phyloP scores from a whole-genome alignment of 2,797 vertebrate genomes.

The Pelochelys cantorii region DNA sequence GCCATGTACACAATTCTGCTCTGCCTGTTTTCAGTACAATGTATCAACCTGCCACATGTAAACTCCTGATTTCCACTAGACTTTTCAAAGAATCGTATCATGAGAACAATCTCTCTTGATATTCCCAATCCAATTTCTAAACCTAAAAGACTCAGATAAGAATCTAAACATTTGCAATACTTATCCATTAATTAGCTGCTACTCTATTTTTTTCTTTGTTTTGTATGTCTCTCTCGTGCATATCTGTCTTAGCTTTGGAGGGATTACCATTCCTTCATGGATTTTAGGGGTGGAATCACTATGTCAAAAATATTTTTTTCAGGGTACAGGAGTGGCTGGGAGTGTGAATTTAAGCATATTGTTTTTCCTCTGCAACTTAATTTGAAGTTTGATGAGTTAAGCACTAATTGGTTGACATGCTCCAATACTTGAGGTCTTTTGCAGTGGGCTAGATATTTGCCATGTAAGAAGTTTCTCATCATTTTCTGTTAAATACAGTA shows the following conservation, averaged over 20 bases:
- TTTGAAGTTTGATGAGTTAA: background rate
- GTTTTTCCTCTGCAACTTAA: background rate
- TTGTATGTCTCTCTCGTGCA: slow-evolving; percentile 2
- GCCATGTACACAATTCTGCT: background rate
- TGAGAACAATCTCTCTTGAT: slow-evolving; percentile 59
- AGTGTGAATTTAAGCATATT: background rate
- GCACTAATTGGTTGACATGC: background rate
- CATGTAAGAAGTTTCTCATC: background rate
- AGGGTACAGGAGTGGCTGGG: accelerated
- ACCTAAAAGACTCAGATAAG: slow-evolving; percentile 65
- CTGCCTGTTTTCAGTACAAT: background rate
- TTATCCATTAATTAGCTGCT: slow-evolving; percentile 56
- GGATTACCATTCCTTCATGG: background rate
- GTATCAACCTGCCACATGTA: background rate
- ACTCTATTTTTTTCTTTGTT: slow-evolving; percentile 41
- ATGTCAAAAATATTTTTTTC: background rate
- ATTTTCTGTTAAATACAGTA: background rate
- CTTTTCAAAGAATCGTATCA: slow-evolving; percentile 49
- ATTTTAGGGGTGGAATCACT: background rate
- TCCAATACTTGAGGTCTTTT: background rate
- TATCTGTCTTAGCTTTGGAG: slow-evolving; percentile 39
- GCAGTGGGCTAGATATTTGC: background rate
- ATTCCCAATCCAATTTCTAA: slow-evolving; percentile 69
- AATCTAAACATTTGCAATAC: slow-evolving; percentile 73
- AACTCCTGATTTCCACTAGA: slow-evolving; percentile 3